These are phyloP conservation scores for Homarus gammarus DNA, from an alignment of 2,888 invertebrate genomes.

Conservation along the genomic window DNA sequence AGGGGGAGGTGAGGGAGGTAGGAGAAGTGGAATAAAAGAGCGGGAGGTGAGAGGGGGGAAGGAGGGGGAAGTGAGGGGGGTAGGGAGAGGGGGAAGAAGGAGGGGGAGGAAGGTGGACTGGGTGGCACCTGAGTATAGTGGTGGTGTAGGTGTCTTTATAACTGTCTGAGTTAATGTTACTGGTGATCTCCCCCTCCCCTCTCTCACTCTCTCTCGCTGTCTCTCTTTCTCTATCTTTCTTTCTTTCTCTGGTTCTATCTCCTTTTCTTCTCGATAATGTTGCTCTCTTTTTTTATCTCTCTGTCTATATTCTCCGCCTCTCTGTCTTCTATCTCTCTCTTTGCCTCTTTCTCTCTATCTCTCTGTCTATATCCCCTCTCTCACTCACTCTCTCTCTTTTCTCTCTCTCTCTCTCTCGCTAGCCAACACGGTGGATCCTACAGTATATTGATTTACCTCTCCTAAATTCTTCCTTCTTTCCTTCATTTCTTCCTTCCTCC, in stretches of 20 bases:
- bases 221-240: neutral
- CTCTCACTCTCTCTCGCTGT: neutral
- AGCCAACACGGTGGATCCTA: too few species aligned
- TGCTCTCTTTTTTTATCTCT: neutral
- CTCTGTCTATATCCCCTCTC: neutral
- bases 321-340: neutral
- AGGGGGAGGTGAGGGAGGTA: too few species aligned
- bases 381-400: neutral
- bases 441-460: neutral
- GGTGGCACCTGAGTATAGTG: too few species aligned
- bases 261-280: neutral
- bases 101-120: neutral
- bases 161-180: too few species aligned
- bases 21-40: neutral
- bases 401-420: neutral
- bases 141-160: too few species aligned
- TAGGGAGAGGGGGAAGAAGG: neutral
- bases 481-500: neutral
- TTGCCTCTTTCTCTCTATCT: conserved; percentile 9
- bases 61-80: neutral
- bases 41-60: neutral
- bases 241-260: neutral
- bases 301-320: neutral
- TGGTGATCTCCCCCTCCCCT: too few species aligned
- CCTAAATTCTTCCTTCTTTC: conserved; percentile 1